Evolutionary conservation across 1,140 invertebrate genomes (phyloP).

Genomic region (Bombus consobrinus): DNA sequence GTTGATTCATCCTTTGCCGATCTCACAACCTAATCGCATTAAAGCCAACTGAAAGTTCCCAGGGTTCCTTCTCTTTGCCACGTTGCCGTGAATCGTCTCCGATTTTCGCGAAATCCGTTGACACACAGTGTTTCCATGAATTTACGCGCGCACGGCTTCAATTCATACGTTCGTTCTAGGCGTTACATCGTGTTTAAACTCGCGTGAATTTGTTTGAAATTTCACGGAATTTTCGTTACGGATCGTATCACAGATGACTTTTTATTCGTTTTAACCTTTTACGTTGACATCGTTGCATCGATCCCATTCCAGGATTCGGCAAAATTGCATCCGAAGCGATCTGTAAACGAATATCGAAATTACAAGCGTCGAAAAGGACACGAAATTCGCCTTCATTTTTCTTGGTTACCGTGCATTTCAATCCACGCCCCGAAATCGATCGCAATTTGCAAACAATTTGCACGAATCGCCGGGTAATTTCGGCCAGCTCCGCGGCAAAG

Average conservation of each 20-base stretch:
- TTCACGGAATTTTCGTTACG: neutral
- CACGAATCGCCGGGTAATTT: conserved; percentile 66
- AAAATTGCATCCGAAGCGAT: neutral
- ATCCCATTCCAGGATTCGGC: neutral
- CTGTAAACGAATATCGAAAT: neutral
- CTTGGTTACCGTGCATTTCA: conserved; percentile 32
- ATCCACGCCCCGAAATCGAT: conserved; percentile 53
- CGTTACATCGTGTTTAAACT: neutral
- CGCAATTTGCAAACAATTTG: conserved; percentile 70
- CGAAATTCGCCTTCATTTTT: conserved; percentile 1
- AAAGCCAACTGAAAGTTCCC: conserved; percentile 68
- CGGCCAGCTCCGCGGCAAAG: conserved; percentile 33
- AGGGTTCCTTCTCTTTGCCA: conserved; percentile 41
- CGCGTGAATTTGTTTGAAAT: neutral
- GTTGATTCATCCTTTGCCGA: conserved; percentile 46
- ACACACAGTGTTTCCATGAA: conserved; percentile 30
- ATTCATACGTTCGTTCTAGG: neutral
- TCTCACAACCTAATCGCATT: conserved; percentile 62
- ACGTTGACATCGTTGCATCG: neutral
- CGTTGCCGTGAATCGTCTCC: conserved; percentile 21
- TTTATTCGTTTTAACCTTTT: neutral
- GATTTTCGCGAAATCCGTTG: conserved; percentile 56
- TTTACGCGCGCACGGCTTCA: neutral
- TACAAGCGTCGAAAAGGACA: neutral
- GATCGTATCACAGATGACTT: neutral